Evolutionary conservation across 2,797 vertebrate genomes (phyloP), one percentile per base, ranked within the genome.

Genomic region (Anguilla anguilla): DNA sequence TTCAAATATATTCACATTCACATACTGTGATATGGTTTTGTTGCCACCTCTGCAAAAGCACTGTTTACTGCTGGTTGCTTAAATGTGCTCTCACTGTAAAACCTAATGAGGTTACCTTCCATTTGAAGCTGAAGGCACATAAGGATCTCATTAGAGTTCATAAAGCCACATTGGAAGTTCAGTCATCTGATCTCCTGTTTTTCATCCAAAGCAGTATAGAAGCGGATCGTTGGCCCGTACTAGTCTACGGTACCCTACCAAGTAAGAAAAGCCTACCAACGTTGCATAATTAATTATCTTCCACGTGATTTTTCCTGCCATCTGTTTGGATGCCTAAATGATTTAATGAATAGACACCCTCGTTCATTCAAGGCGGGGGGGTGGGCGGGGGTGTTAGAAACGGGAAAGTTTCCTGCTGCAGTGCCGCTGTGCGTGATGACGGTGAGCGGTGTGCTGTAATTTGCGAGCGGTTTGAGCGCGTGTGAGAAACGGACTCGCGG

Each of bases 41-140:
- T 57, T 10, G 9, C 28, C 43, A 13, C 49, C 11, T 15, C 15
- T 49, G 13, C 4, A 5, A 22, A 87, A 25, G 31, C 13, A 53
- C 82, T 31, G 6, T n/a, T 49, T 15, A 3, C 43, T 49, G 85
- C 25, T 72, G 43, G 28, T 67, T 59, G 67, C 59, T 25, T 22
- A 25, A 64, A 64, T 64, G 17, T 64, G 51, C 84, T 81, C 64
- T 88, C 57, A 53, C 87, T n/a, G n/a, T 49, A 88, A 86, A 88
- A 83, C 25, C 57, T 49, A 82, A 67, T 82, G 84, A 55, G 46
- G 81, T 74, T 86, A 53, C 22, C 9, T n/a, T 86, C 10, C 6
- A 46, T 86, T 82, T 85, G 69, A 85, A 83, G 84, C 74, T 59
- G 49, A n/a, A 69, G 35, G 85, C 69, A 83, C 79, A 84, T 84